Base-by-base conservation (phyloP, 1,140 invertebrate genomes). In the Polypedilum pembai region DNA sequence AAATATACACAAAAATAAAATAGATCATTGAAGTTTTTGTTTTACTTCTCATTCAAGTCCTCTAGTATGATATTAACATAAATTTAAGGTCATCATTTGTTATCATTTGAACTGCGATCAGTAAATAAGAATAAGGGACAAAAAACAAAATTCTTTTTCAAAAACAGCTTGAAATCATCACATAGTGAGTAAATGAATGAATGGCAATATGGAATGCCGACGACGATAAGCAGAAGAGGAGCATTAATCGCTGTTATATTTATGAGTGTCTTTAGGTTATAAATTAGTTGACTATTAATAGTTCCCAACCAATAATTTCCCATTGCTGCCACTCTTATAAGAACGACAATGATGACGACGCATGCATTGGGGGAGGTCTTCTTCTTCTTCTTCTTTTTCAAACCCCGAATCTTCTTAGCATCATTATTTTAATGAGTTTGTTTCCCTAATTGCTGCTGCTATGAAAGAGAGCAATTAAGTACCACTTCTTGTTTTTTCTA, bases 341-440 rank as follows among this genome's bases (percentile, higher is more conserved):
- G 5, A 33, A 33, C 24, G 24, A 33, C 24, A 33, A 33, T 5
- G 24, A 33, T 33, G 24, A 33, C 24, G 24, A 33, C 24, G 24
- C 24, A 33, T 33, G 24, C 24, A 33, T 33, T 33, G 24, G 24
- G 24, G 24, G 24, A 33, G 24, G 24, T 33, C 24, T 33, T n/a
- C n/a, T n/a, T n/a, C n/a, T n/a, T n/a, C n/a, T n/a, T n/a, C n/a
- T n/a, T n/a, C n/a, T n/a, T n/a, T n/a, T n/a, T 33, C 5, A 33
- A 33, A 5, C 24, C 24, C 24, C 24, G 24, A 33, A 33, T 33
- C 24, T 33, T 56, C 45, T 56, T n/a, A n/a, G 12, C n/a, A 15
- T 56, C 45, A n/a, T 56, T n/a, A 56, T 56, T 56, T 56, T 56
- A 56, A 56, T 56, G 45, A 56, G 7, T 56, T 56, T 56, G 45